phyloP scores from a whole-genome alignment of 2,888 invertebrate species.

The Zootermopsis nevadensis region DNA sequence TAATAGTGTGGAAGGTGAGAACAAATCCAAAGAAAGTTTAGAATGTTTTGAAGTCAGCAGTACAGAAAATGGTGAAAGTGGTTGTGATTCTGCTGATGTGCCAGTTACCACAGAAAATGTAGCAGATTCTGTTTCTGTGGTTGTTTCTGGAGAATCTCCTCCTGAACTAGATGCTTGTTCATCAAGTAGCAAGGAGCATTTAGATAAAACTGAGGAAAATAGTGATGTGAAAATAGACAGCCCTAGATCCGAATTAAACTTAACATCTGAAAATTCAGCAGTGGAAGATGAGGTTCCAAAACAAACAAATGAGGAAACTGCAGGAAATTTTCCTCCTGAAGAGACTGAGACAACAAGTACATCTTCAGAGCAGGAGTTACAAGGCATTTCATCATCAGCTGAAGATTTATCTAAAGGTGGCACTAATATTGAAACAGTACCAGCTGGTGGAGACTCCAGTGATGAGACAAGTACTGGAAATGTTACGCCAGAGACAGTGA shows the following conservation, averaged over 20 bases:
- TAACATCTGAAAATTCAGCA: background rate
- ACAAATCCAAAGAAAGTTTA: constrained; percentile 22
- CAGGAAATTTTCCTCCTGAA: background rate
- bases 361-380: background rate
- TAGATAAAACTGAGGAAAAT: background rate
- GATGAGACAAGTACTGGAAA: background rate
- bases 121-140: constrained; percentile 13
- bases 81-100: background rate
- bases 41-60: constrained; percentile 27
- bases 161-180: background rate
- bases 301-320: background rate
- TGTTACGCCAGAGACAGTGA: background rate
- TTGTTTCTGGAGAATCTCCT: background rate
- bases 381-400: background rate
- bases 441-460: background rate
- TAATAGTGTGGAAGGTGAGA: background rate
- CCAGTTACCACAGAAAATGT: constrained; percentile 2
- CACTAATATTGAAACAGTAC: background rate
- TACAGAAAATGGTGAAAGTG: background rate
- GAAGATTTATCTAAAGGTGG: background rate
- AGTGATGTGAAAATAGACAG: background rate
- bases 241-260: background rate
- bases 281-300: background rate
- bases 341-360: background rate
- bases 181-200: background rate